phyloP scores from a whole-genome alignment of 2,888 invertebrate genomes.

The Nephrocerus scutellatus region DNA sequence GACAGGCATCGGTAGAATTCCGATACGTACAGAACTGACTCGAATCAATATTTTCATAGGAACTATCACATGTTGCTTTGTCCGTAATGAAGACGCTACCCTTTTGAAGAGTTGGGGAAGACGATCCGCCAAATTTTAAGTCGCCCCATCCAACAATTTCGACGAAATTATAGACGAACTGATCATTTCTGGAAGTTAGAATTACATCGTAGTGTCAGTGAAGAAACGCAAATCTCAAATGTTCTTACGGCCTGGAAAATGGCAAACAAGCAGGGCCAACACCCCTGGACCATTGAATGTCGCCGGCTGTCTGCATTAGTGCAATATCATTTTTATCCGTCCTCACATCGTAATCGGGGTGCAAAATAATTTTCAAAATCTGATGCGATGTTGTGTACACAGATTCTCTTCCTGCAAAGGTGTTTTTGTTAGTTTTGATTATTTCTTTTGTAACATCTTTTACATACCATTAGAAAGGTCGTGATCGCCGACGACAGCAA shows the following conservation, averaged over 20 bases:
- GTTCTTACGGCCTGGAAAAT: conserved; percentile 42
- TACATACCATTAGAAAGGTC: conserved; percentile 46
- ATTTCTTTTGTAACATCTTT: background rate
- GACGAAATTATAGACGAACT: conserved; percentile 28
- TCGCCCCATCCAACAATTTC: conserved; percentile 52
- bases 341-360: conserved; percentile 27
- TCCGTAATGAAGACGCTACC: conserved; percentile 42
- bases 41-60: conserved; percentile 30
- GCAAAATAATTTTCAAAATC: conserved; percentile 34
- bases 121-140: conserved; percentile 47
- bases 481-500: conserved; percentile 51
- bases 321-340: conserved; percentile 51
- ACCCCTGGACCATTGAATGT: conserved; percentile 49
- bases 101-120: conserved; percentile 49
- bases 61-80: conserved; percentile 29
- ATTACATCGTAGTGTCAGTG: background rate
- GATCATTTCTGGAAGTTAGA: conserved; percentile 16
- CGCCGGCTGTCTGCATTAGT: conserved; percentile 43
- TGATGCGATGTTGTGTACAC: conserved; percentile 44
- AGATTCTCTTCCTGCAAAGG: conserved; percentile 28
- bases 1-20: conserved; percentile 50
- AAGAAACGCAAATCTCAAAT: background rate
- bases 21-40: conserved; percentile 46
- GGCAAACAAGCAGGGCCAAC: conserved; percentile 59
- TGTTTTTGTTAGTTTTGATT: background rate